Base-by-base conservation (phyloP, 1,140 invertebrate genomes). In the Hyphantria cunea region DNA sequence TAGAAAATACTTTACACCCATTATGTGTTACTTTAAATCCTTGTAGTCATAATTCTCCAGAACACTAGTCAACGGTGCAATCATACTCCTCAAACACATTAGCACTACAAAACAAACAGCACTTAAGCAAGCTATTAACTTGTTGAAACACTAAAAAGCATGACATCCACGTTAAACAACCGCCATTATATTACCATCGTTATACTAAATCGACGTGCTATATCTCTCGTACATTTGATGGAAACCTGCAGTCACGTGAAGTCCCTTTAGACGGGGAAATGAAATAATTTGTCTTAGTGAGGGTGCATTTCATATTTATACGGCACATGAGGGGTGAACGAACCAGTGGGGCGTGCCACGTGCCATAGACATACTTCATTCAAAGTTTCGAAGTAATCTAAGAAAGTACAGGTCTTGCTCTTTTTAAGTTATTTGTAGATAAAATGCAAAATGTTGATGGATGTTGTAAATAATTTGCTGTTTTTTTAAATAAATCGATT, bases 271-370 rank as follows among this genome's bases (percentile, higher is more conserved):
- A 68, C 70, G 63, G 80, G 86, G 84, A 89, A 89, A 89, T 89
- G 84, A 87, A 89, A 87, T 86, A 85, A 89, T 89, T 89, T 89
- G 84, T 89, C 86, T 85, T 78, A 76, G 69, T 79, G 74, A 78
- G 84, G 86, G 84, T 89, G 84, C 84, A 87, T 85, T 84, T 84
- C 84, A 86, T 89, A 89, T 89, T 85, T 85, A 76, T 80, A 67
- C 62, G 67, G 64, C 14, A 14, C 64, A 33, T 52, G 47, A 55
- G 51, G 73, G 83, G 79, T 86, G 80, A 86, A 82, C 62, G 79
- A 80, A 74, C 80, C 75, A 37, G 7, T 54, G 41, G 50, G 56
- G 42, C 48, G 39, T 59, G 64, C 41, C 60, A 58, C 55, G 55
- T 58, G 55, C 48, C 44, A 58, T 33, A n/a, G 37, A 58, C 34